Conservation (phyloP, 2,113 vertebrate genomes). For the Phyllopteryx taeniolatus region DNA sequence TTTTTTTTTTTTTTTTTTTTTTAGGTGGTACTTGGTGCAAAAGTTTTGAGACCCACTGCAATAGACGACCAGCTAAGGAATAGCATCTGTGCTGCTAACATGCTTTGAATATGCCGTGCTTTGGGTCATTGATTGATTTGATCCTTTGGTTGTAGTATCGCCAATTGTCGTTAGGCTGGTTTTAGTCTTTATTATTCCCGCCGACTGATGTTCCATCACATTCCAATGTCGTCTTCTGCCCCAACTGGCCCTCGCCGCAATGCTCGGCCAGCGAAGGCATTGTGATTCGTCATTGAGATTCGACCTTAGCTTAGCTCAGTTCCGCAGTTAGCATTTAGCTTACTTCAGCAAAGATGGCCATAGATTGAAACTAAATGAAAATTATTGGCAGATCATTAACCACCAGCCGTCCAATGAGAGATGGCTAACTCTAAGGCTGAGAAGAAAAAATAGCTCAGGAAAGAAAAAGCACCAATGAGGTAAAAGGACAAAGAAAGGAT, state of each 20-base stretch:
- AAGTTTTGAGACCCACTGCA: no score
- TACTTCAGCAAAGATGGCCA: conserved; percentile 46
- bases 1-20: no score
- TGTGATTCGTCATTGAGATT: not conserved
- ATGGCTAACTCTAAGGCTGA: conserved; percentile 38
- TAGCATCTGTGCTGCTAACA: no score
- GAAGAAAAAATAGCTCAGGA: conserved; percentile 28
- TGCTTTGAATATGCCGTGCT: no score
- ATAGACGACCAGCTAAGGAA: no score
- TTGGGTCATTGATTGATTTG: no score
- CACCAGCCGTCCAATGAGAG: conserved; percentile 22
- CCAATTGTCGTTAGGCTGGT: not conserved
- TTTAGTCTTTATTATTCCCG: not conserved
- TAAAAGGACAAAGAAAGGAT: conserved; percentile 48
- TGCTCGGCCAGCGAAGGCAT: not conserved
- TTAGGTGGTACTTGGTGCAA: no score
- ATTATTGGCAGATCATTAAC: conserved; percentile 54
- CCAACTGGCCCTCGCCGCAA: not conserved
- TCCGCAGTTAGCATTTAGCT: conserved; percentile 28
- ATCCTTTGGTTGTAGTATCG: no score
- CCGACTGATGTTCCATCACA: not conserved
- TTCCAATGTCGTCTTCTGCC: not conserved
- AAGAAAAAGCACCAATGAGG: conserved; percentile 52
- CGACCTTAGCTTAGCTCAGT: not conserved
- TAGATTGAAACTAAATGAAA: conserved; percentile 57